Evolutionary conservation across 2,113 vertebrate genomes (phyloP).

Genomic region (Excalfactoria chinensis): DNA sequence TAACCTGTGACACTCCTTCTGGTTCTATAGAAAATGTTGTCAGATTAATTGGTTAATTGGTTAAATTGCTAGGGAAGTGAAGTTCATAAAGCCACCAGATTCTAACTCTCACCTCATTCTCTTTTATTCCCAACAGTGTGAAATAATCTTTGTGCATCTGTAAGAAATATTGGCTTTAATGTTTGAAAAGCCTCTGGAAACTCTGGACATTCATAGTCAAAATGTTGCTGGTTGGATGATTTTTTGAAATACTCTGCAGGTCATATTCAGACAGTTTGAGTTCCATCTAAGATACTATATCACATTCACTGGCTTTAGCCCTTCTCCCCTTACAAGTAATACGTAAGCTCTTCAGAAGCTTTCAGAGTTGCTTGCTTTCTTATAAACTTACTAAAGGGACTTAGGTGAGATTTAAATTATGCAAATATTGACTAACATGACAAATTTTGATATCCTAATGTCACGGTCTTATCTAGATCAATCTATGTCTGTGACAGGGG

Average conservation of each 20-base stretch:
- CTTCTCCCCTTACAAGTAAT: not conserved
- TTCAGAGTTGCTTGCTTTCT: not conserved
- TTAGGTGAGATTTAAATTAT: not conserved
- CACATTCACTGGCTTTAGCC: not conserved
- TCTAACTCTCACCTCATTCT: not conserved
- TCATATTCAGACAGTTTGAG: not conserved
- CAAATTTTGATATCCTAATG: not conserved
- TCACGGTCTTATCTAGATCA: too few species aligned
- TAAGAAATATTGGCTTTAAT: not conserved
- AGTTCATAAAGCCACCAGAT: not conserved
- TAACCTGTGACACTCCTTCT: too few species aligned
- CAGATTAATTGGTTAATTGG: not conserved
- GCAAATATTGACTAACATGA: not conserved
- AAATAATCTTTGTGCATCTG: not conserved
- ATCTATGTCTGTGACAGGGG: too few species aligned
- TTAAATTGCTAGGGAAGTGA: not conserved
- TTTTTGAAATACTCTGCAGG: constrained; percentile 1
- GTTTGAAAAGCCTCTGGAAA: not conserved
- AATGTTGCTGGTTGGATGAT: not conserved
- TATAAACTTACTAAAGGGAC: not conserved
- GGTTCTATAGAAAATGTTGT: not conserved
- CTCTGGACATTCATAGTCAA: not conserved
- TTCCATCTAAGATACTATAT: not conserved
- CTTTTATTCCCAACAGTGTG: not conserved
- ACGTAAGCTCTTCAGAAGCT: not conserved